Conservation (phyloP, 2,797 vertebrate species). For the Tinamus major region DNA sequence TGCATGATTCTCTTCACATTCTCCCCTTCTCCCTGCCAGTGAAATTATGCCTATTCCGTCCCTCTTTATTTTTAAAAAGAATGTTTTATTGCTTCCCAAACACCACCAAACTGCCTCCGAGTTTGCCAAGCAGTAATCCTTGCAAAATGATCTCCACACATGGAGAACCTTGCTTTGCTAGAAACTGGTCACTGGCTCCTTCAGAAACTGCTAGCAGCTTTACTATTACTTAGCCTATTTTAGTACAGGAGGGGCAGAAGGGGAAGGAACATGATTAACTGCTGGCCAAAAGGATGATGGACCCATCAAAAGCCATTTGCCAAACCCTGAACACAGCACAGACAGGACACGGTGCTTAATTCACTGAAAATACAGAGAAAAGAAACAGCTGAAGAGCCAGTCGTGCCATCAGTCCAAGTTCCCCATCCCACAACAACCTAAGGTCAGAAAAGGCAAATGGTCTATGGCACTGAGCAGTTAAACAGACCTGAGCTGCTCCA, state of each 20-base stretch:
- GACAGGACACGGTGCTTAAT: not conserved
- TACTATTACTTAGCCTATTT: not conserved
- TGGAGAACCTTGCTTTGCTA: not conserved
- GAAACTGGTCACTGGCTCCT: not conserved
- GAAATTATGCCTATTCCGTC: conserved; percentile 16
- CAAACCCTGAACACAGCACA: not conserved
- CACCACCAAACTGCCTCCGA: conserved; percentile 1
- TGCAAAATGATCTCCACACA: not conserved
- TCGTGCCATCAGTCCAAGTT: not conserved
- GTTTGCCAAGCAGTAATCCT: not conserved
- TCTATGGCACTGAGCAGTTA: conserved; percentile 17
- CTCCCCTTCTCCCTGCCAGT: not conserved
- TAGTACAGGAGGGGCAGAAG: not conserved
- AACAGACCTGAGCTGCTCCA: conserved; percentile 27
- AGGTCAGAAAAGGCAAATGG: conserved; percentile 4
- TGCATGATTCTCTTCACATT: not conserved
- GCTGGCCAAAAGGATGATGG: not conserved
- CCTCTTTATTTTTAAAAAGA: conserved; percentile 22
- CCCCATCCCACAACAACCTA: not conserved
- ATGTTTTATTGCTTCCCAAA: conserved; percentile 8
- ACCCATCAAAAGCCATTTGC: not conserved
- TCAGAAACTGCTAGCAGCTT: not conserved
- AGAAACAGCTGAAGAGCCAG: not conserved
- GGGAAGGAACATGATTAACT: not conserved
- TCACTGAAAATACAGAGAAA: not conserved